Base-by-base conservation (phyloP, 2,797 vertebrate species). In the Phataginus tetradactyla region DNA sequence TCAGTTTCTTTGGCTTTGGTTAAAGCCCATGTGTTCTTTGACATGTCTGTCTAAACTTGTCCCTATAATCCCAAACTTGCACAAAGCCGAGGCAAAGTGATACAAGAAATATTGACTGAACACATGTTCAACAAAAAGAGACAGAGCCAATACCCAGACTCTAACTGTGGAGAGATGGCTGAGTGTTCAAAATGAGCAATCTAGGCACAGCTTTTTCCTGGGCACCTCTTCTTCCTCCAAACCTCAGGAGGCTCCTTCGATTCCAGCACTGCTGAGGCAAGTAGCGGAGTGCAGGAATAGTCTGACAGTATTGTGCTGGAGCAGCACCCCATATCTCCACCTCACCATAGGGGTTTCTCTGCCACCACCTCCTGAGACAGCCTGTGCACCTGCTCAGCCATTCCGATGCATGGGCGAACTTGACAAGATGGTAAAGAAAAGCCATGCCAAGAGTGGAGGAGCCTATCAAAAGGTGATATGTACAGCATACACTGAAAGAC, bases 271-370 rank as follows among this genome's bases (percentile, higher is more conserved):
- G 13, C n/a, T 34, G 2, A 45, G 39, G 5, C 27, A 42, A 27
- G 37, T 2, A 69, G 4, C 7, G 23, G 23, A 8, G 32, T 12
- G 4, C 29, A 86, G 57, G 7, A 25, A 25, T 18, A 20, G 66
- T 23, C 3, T 32, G 49, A 55, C 7, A 83, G 32, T 9, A 1
- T 1, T 18, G 27, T 10, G 51, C 37, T n/a, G 87, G 34, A 27
- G 42, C 0, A 3, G 7, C 3, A 74, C n/a, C 1, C 3, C 4
- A 2, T 20, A 27, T 71, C 10, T 80, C n/a, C 0, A 27, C n/a
- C 53, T 93, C 11, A 39, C 7, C 7, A 18, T 10, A 74, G 23
- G 1, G 10, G 15, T 29, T 84, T 49, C 81, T 57, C 64, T 72
- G 39, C 12, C 21, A 15, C 18, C 20, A 39, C 17, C 3, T n/a